phyloP scores from a whole-genome alignment of 1,140 invertebrate genomes.

The Diachasmimorpha longicaudata region DNA sequence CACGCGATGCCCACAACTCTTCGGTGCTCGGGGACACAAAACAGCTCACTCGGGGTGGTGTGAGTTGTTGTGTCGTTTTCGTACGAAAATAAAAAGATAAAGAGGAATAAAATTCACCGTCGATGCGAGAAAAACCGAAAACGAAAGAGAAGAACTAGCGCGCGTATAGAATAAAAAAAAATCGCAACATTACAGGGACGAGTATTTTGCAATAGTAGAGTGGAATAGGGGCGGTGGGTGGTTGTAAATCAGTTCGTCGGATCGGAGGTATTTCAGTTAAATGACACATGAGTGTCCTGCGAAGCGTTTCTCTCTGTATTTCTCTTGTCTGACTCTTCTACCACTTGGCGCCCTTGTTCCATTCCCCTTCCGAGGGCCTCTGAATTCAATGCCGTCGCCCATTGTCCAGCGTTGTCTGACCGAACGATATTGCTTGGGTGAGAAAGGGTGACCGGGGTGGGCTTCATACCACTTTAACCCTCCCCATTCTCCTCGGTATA shows the following conservation, averaged over 20 bases:
- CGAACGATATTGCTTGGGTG: slow-evolving; percentile 48
- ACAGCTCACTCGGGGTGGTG: slow-evolving; percentile 6
- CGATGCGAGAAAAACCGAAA: slow-evolving; percentile 5
- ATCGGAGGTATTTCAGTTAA: slow-evolving; percentile 61
- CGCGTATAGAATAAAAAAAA: neutral
- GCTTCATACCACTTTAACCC: neutral
- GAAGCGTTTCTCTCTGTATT: slow-evolving; percentile 30
- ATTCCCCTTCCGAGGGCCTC: neutral
- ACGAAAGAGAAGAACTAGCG: neutral
- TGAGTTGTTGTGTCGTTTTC: slow-evolving; percentile 12
- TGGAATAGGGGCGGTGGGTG: slow-evolving; percentile 19
- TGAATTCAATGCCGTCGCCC: slow-evolving; percentile 49
- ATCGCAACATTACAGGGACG: slow-evolving; percentile 9
- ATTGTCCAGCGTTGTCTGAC: slow-evolving; percentile 52
- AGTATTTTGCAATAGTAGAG: neutral
- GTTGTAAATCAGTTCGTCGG: slow-evolving; percentile 58
- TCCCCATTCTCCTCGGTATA: slow-evolving; percentile 10
- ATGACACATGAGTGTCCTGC: slow-evolving; percentile 54
- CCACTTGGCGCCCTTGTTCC: slow-evolving; percentile 25
- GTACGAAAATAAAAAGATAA: slow-evolving; percentile 8
- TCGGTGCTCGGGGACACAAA: slow-evolving; percentile 29
- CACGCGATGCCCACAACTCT: slow-evolving; percentile 53
- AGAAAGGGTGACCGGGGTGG: slow-evolving; percentile 21
- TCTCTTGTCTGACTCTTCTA: slow-evolving; percentile 12
- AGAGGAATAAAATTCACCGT: slow-evolving; percentile 14